A percentile compares a stretch with the other conserved stretches of the same genome.
These are phyloP conservation scores for Euleptes europaea DNA, from an alignment of 2,113 vertebrate species.

Conservation along the genomic window DNA sequence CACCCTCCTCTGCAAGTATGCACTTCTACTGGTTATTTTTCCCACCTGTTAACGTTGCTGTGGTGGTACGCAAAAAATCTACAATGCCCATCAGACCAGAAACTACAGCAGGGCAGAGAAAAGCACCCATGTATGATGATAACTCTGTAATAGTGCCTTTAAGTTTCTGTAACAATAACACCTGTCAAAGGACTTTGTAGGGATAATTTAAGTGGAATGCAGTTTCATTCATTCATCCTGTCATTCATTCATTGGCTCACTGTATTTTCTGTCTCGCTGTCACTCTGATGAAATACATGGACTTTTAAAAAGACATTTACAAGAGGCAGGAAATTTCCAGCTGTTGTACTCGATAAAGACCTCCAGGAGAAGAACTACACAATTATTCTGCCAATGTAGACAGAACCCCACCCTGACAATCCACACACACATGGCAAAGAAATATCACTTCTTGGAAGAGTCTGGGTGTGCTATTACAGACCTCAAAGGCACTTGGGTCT, in stretches of 20 bases:
- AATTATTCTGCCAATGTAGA: neutral
- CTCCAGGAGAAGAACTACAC: neutral
- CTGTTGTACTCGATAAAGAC: neutral
- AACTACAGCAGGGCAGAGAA: neutral
- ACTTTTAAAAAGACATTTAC: neutral
- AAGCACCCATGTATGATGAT: neutral
- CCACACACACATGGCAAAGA: neutral
- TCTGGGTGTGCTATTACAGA: conserved; percentile 30
- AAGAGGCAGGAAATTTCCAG: neutral
- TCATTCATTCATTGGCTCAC: neutral
- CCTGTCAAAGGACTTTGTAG: neutral
- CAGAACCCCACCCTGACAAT: neutral
- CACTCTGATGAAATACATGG: conserved; percentile 5
- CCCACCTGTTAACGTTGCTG: neutral
- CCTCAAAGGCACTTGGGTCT: conserved; percentile 25
- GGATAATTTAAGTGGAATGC: conserved; percentile 10
- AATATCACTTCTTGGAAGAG: conserved; percentile 36
- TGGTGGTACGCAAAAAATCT: neutral
- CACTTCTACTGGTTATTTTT: no score
- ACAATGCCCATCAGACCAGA: neutral
- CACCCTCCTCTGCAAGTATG: no score
- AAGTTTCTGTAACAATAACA: neutral
- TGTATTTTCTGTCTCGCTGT: conserved; percentile 5
- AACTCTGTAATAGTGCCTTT: neutral
- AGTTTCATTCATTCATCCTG: neutral